Percentiles rank a stretch among this genome's conserved stretches.
phyloP scores from a whole-genome alignment of 1,140 invertebrate genomes.

The Drosophila truncata region DNA sequence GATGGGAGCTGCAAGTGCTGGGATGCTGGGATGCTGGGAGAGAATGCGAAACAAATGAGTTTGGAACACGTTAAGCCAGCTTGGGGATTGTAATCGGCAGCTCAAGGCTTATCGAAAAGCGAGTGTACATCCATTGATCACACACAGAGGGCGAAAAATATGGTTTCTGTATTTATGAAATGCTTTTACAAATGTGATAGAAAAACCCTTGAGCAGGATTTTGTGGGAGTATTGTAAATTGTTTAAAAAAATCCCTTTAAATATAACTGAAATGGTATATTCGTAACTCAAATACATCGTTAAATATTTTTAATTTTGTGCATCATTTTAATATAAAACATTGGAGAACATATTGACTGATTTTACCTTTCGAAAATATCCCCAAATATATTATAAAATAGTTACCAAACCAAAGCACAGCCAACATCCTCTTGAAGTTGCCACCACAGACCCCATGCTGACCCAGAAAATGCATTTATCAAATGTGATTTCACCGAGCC shows the following conservation, averaged over 20 bases:
- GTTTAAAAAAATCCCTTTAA: not conserved
- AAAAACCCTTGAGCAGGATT: not conserved
- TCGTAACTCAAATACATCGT: not conserved
- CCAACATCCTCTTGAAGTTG: not conserved
- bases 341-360: not conserved
- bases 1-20: not conserved
- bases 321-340: not conserved
- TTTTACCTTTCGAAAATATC: not conserved
- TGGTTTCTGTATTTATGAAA: not conserved
- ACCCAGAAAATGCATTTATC: slow-evolving; percentile 13
- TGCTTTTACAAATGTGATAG: too few species aligned
- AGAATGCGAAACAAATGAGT: slow-evolving; percentile 39
- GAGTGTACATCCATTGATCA: slow-evolving; percentile 14
- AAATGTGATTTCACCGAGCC: slow-evolving; percentile 22
- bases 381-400: not conserved
- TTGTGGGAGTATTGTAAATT: not conserved
- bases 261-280: not conserved
- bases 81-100: slow-evolving; percentile 29
- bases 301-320: too few species aligned
- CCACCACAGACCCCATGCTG: slow-evolving; percentile 8
- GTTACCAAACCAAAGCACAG: not conserved
- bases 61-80: slow-evolving; percentile 55
- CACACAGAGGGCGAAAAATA: not conserved
- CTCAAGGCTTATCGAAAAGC: slow-evolving; percentile 33
- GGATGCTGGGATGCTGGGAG: not conserved